Evolutionary conservation across 2,797 vertebrate genomes (phyloP), one percentile per base, ranked within the genome.

Genomic region (Notolabrus celidotus): DNA sequence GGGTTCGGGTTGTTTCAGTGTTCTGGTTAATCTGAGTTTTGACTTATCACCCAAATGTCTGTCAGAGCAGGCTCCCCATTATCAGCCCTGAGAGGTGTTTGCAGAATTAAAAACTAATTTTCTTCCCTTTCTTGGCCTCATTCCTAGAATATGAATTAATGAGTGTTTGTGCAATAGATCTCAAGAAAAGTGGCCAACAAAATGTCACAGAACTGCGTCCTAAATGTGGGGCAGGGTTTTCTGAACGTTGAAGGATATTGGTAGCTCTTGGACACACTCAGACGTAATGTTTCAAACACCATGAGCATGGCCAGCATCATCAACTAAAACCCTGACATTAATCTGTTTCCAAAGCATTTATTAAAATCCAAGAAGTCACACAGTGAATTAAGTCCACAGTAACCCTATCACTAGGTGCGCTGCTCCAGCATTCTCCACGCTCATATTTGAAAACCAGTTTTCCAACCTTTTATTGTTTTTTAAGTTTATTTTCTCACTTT

Each of bases 401-500:
- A 84, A 84, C 66, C 61, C 34, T 67, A 85, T 67, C 79, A 61
- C 50, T 53, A n/a, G 29, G 36, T 74, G 67, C 55, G 38, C 50
- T 31, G 59, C 41, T 51, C 41, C 54, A 71, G 73, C 51, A 22
- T 33, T 77, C 75, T 53, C 82, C 41, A 14, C 22, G 25, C 34
- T 66, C 65, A 29, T 50, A 78, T 52, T 72, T 69, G 33, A 58
- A 70, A 7, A 54, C 52, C 60, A 56, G 27, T 52, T 79, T 80
- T 84, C 84, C 69, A 65, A 69, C 49, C 45, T 87, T 87, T 88
- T 74, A 84, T 77, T 80, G 70, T 86, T 88, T 85, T 88, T 69
- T 27, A 67, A 19, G 71, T 77, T 83, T 76, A 80, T 84, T 89
- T 88, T 86, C 78, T 68, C 58, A 75, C 77, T 74, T 76, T 78